Percentiles rank a stretch among this genome's conserved stretches.
Evolutionary conservation across 2,797 vertebrate species (phyloP).

Genomic region (Gouania willdenowi): DNA sequence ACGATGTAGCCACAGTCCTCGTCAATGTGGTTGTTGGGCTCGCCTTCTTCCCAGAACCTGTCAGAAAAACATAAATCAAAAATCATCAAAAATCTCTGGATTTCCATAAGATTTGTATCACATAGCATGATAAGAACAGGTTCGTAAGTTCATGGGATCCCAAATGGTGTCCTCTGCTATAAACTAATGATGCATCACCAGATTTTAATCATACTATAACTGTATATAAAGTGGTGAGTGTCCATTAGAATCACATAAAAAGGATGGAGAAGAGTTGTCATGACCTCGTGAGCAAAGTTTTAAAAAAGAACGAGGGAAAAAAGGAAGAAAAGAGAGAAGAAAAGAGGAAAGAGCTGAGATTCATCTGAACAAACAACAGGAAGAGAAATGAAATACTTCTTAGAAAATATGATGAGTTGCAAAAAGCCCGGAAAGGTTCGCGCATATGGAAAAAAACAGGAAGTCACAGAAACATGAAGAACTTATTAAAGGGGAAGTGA

Average conservation of each 20-base stretch:
- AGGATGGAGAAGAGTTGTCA: background rate
- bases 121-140: too few relatives aligned
- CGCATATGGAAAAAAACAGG: too few relatives aligned
- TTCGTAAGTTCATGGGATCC: too few relatives aligned
- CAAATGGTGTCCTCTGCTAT: too few relatives aligned
- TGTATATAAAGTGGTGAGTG: too few relatives aligned
- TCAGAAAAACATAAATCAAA: background rate
- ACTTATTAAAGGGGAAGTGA: too few relatives aligned
- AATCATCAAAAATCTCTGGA: too few relatives aligned
- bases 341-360: conserved; percentile 2
- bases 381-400: conserved; percentile 17
- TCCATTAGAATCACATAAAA: background rate
- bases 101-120: too few relatives aligned
- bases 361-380: conserved; percentile 1
- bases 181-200: too few relatives aligned
- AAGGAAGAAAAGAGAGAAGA: conserved; percentile 10
- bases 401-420: conserved; percentile 9
- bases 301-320: background rate
- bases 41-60: conserved; percentile 72
- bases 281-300: background rate
- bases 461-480: too few relatives aligned
- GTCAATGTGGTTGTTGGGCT: conserved; percentile 74
- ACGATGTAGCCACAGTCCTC: conserved; percentile 76
- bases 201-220: too few relatives aligned
- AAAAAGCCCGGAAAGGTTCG: background rate